Percentiles rank a stretch among this genome's conserved stretches.
These are phyloP conservation scores for Porites rus DNA, from an alignment of 92 coral and sea anemone species.

Conservation along the genomic window DNA sequence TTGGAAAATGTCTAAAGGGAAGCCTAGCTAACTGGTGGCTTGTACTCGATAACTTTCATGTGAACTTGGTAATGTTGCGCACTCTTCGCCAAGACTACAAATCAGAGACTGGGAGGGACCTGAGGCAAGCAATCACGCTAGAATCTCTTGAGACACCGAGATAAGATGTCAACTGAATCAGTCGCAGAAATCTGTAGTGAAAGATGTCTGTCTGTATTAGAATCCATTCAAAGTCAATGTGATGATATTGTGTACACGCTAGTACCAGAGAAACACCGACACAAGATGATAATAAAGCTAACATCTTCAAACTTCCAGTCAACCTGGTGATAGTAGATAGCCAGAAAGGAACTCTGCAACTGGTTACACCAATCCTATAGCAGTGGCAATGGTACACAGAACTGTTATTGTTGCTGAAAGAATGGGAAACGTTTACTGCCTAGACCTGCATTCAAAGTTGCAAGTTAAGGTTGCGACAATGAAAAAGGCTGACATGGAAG, in stretches of 20 bases:
- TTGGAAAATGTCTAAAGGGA: conserved; percentile 60
- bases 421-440: conserved; percentile 35
- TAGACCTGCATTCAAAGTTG: conserved; percentile 31
- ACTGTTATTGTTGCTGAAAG: conserved; percentile 43
- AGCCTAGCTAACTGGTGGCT: conserved; percentile 59
- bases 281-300: conserved; percentile 37
- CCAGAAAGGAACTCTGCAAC: conserved; percentile 58
- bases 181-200: conserved; percentile 63
- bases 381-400: conserved; percentile 61
- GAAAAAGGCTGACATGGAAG: conserved; percentile 61
- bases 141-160: conserved; percentile 60
- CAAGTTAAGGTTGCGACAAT: conserved; percentile 42
- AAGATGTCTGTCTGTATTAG: conserved; percentile 58
- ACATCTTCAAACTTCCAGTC: conserved; percentile 37
- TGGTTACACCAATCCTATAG: conserved; percentile 57
- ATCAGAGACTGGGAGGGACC: conserved; percentile 51
- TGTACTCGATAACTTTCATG: conserved; percentile 50
- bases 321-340: conserved; percentile 48
- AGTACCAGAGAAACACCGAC: conserved; percentile 57
- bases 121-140: conserved; percentile 53
- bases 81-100: conserved; percentile 60
- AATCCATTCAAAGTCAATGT: conserved; percentile 49
- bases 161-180: conserved; percentile 65
- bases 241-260: conserved; percentile 43
- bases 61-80: conserved; percentile 48